Evolutionary conservation across 1,140 invertebrate genomes (phyloP).

Genomic region (Brachystomella parvula): DNA sequence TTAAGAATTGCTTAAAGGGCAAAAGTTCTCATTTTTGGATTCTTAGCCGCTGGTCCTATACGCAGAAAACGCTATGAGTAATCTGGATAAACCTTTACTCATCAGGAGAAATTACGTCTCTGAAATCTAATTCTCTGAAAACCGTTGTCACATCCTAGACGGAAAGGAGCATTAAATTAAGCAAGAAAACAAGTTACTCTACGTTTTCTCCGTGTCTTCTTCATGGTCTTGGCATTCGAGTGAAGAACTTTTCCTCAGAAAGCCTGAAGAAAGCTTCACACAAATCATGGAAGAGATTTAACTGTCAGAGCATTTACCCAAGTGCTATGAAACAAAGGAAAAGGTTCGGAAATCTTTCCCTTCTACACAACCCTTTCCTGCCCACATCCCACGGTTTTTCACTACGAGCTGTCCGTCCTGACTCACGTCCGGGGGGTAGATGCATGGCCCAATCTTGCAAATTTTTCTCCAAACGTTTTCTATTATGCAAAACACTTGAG

Average conservation of each 20-base stretch:
- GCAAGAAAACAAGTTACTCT: background rate
- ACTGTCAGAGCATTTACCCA: background rate
- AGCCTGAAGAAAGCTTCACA: background rate
- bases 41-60: no score
- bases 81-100: background rate
- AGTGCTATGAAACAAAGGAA: background rate
- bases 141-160: background rate
- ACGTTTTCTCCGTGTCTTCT: background rate
- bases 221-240: background rate
- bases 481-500: no score
- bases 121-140: background rate
- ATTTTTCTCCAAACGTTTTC: no score
- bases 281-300: background rate
- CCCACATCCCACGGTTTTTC: background rate
- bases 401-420: no score
- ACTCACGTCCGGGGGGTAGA: no score
- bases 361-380: background rate
- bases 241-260: no score
- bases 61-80: background rate
- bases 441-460: no score
- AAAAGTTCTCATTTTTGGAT: no score
- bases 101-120: background rate
- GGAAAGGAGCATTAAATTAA: background rate
- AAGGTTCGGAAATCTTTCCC: background rate
- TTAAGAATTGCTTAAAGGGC: background rate